Evolutionary conservation across 2,888 invertebrate species (phyloP).

Genomic region (Nymphalis c-album): DNA sequence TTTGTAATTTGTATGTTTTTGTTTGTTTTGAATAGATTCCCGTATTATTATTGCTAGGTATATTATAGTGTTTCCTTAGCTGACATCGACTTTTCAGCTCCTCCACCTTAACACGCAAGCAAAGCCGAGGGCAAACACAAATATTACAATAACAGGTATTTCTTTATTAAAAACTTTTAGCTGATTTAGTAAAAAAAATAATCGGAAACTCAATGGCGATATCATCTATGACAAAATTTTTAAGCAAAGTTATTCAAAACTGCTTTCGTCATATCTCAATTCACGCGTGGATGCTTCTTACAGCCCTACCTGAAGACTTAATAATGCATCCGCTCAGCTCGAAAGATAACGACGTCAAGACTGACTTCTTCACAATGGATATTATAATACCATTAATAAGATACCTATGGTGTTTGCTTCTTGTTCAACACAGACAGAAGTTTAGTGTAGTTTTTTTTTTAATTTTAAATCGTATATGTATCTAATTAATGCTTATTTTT

Average conservation of each 20-base stretch:
- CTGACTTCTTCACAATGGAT: conserved; percentile 29
- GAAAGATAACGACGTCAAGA: conserved; percentile 50
- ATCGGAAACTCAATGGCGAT: not conserved
- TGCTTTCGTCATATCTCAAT: conserved; percentile 42
- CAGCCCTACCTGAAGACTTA: conserved; percentile 40
- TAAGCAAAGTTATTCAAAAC: not conserved
- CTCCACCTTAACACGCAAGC: too few relatives aligned
- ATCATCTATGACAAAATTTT: not conserved
- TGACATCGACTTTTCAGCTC: too few relatives aligned
- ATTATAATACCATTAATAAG: conserved; percentile 36
- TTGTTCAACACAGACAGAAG: not conserved
- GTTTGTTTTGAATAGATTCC: too few relatives aligned
- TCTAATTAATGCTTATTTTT: not conserved
- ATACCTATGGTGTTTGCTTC: not conserved
- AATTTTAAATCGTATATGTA: not conserved
- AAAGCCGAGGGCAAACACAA: too few relatives aligned
- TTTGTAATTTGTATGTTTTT: too few relatives aligned
- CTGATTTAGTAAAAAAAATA: too few relatives aligned
- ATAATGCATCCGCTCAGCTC: conserved; percentile 51
- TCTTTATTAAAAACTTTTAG: too few relatives aligned
- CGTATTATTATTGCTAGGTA: too few relatives aligned
- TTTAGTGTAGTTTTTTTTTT: not conserved
- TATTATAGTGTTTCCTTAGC: too few relatives aligned
- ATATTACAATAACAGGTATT: too few relatives aligned
- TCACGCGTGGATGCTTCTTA: conserved; percentile 46